Base-by-base conservation (phyloP, 1,140 invertebrate species). In the Neodiprion virginianus region DNA sequence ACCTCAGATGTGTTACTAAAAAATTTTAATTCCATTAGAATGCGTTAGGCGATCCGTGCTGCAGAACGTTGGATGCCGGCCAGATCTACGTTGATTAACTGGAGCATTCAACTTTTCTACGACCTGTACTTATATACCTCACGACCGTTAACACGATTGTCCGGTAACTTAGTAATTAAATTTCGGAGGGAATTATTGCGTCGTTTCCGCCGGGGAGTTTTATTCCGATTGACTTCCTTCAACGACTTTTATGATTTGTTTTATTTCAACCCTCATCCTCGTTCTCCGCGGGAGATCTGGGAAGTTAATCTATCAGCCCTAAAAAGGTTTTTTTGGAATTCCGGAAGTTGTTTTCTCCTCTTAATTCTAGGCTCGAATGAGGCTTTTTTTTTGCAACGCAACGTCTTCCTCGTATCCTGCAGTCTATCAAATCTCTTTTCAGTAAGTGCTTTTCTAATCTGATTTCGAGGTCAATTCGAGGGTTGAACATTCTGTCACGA, bases 31-130 rank as follows among this genome's bases (percentile, higher is more conserved):
- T 17, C 53, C 53, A 61, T 61, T 61, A 61, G 53, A 61, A 61
- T 61, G 53, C 53, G 53, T 61, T 61, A 61, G 11, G 8, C 53
- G 53, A 61, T 17, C n/a, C 11, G 53, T 61, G 28, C 28, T 61
- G 53, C 28, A 40, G 28, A 40, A 0, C 53, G 53, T 17, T 61
- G 53, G 53, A 61, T 61, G n/a, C 53, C 53, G n/a, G 53, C 53
- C 53, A 61, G 53, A 61, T 7, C 53, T 61, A 61, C 53, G 53
- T 61, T 61, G 53, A 61, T 61, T 61, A 61, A 61, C 53, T 61
- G 53, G 53, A 61, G n/a, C 53, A 61, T 61, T 61, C 53, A 61
- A 61, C 53, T 61, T 61, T 61, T 61, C 53, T 17, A 14, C 53
- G 11, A 61, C 53, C 53, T 61, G n/a, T 17, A 0, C 28, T 40